Evolutionary conservation across 1,140 invertebrate species (phyloP).

Genomic region (Caenorhabditis inopinata): DNA sequence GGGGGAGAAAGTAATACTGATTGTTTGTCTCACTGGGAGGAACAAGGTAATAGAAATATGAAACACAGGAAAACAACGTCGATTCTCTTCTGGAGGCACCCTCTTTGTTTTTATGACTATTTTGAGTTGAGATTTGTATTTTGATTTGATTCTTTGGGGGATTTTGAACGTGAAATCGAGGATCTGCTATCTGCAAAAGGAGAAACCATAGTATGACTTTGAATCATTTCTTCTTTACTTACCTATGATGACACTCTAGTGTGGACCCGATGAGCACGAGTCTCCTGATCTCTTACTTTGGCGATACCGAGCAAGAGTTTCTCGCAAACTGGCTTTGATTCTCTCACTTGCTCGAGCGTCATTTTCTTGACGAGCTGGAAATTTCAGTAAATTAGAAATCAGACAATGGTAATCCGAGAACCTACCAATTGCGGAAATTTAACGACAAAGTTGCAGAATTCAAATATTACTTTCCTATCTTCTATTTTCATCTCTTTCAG

Average conservation of each 20-base stretch:
- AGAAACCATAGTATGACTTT: no score
- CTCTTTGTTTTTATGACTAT: not conserved
- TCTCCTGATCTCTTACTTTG: constrained; percentile 10
- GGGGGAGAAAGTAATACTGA: not conserved
- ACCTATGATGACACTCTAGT: constrained; percentile 8
- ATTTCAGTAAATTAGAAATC: no score
- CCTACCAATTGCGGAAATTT: constrained; percentile 25
- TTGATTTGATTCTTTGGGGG: not conserved
- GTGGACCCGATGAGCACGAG: constrained; percentile 7
- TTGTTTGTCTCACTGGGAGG: not conserved
- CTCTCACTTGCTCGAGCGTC: not conserved
- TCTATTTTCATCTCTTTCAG: constrained; percentile 14
- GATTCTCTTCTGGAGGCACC: not conserved
- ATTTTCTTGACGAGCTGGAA: constrained; percentile 25
- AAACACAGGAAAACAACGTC: not conserved
- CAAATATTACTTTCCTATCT: constrained; percentile 28
- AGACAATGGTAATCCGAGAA: not conserved
- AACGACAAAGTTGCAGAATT: constrained; percentile 6
- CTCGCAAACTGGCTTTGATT: constrained; percentile 13
- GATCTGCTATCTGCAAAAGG: no score
- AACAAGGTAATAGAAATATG: not conserved
- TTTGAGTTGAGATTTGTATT: not conserved
- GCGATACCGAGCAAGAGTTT: constrained; percentile 1
- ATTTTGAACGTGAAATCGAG: no score
- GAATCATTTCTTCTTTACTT: not conserved